Evolutionary conservation across 2,113 vertebrate genomes (phyloP).

Genomic region (Syngnathoides biaculeatus): DNA sequence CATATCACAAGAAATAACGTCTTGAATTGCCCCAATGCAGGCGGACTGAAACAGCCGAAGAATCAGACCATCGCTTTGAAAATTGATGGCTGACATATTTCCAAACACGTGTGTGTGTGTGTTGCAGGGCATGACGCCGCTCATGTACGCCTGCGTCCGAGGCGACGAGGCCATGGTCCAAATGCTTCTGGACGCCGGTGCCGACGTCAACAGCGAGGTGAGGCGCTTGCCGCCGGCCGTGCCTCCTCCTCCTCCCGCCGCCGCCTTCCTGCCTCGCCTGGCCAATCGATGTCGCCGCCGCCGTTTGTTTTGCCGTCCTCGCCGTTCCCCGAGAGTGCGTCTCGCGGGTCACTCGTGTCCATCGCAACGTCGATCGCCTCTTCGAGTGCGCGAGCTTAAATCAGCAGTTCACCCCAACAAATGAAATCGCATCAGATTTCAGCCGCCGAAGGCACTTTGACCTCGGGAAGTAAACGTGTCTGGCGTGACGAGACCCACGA

Average conservation of each 20-base stretch:
- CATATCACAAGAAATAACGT: no score
- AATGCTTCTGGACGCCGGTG: constrained; percentile 78
- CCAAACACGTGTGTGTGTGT: not conserved
- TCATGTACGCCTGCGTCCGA: constrained; percentile 79
- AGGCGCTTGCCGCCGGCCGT: constrained; percentile 36
- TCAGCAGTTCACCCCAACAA: not conserved
- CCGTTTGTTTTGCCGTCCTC: constrained; percentile 1
- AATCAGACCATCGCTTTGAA: no score
- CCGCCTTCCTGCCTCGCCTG: constrained; percentile 8
- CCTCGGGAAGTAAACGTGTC: no score
- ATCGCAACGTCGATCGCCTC: no score
- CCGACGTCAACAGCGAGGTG: constrained; percentile 78
- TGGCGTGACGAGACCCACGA: no score
- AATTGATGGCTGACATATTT: no score
- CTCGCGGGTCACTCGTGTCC: no score
- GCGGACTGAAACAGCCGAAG: no score
- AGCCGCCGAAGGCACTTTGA: no score
- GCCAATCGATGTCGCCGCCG: no score
- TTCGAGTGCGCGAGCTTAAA: not conserved
- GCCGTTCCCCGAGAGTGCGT: not conserved
- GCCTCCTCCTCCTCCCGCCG: not conserved
- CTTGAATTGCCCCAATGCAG: no score
- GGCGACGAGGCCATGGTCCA: constrained; percentile 82
- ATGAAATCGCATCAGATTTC: not conserved
- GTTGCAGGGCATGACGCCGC: constrained; percentile 77